Evolutionary conservation across 2,797 vertebrate species (phyloP).

Genomic region (Melanotaenia boesemani): DNA sequence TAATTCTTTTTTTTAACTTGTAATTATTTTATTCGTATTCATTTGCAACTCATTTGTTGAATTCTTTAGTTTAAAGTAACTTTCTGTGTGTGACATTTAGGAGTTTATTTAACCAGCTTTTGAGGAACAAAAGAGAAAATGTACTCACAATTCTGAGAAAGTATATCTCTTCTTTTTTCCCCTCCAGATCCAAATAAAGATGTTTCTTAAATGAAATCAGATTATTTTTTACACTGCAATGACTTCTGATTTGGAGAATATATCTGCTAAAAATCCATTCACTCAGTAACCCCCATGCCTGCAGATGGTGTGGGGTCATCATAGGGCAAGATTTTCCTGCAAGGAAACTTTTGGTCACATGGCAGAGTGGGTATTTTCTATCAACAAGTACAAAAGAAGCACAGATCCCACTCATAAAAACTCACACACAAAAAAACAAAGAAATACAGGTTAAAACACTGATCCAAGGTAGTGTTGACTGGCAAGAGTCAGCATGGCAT

Average conservation of each 20-base stretch:
- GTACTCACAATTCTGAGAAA: slow-evolving; percentile 9
- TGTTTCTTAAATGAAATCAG: neutral
- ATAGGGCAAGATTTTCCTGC: slow-evolving; percentile 31
- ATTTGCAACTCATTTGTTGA: neutral
- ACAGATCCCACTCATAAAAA: slow-evolving; percentile 3
- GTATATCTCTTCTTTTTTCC: neutral
- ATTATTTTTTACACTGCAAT: slow-evolving; percentile 4
- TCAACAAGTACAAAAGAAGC: slow-evolving; percentile 8
- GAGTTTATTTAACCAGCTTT: slow-evolving; percentile 25
- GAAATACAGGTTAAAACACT: neutral
- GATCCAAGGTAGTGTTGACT: neutral
- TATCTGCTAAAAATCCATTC: slow-evolving; percentile 9
- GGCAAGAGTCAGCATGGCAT: neutral
- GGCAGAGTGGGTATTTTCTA: slow-evolving; percentile 31
- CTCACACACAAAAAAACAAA: neutral
- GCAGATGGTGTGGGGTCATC: slow-evolving; percentile 49
- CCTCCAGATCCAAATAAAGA: neutral
- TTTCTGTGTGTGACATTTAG: neutral
- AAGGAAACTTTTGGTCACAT: slow-evolving; percentile 45
- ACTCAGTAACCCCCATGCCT: slow-evolving; percentile 16
- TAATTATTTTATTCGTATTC: neutral
- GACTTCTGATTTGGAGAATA: slow-evolving; percentile 32
- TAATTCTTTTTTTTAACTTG: neutral
- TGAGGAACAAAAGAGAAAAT: slow-evolving; percentile 11
- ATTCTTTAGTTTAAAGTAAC: neutral